A percentile compares a stretch with the other conserved stretches of the same genome.
phyloP scores from a whole-genome alignment of 2,113 vertebrate genomes.

The Myrmophylax atrothorax region DNA sequence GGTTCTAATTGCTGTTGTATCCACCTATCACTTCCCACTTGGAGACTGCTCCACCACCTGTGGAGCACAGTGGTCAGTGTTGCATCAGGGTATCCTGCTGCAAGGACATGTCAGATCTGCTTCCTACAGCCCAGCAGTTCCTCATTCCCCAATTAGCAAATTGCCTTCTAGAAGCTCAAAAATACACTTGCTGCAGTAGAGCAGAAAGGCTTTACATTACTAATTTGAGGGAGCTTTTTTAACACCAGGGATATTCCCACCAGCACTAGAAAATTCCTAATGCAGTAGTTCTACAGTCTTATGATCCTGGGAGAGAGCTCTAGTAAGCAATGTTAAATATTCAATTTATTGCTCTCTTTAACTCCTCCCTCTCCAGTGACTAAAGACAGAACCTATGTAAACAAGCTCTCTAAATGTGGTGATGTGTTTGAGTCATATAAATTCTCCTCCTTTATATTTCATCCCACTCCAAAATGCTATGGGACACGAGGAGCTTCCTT shows the following conservation, averaged over 20 bases:
- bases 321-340: not conserved
- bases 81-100: not conserved
- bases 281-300: not conserved
- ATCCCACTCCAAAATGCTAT: not conserved
- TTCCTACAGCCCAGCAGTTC: not conserved
- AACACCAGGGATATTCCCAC: not conserved
- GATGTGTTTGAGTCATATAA: not conserved
- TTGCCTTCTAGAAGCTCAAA: not conserved
- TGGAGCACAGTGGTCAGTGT: not conserved
- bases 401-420: not conserved
- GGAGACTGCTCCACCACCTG: not conserved
- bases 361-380: not conserved
- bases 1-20: not conserved
- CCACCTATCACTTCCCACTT: fast-evolving
- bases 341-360: not conserved
- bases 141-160: not conserved
- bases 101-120: not conserved
- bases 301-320: not conserved
- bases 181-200: not conserved
- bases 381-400: not conserved
- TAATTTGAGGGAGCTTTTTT: not conserved
- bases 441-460: not conserved
- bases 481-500: not conserved
- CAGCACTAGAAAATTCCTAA: not conserved
- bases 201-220: not conserved